phyloP scores from a whole-genome alignment of 1,140 invertebrate genomes.

The Melanaphis sacchari region DNA sequence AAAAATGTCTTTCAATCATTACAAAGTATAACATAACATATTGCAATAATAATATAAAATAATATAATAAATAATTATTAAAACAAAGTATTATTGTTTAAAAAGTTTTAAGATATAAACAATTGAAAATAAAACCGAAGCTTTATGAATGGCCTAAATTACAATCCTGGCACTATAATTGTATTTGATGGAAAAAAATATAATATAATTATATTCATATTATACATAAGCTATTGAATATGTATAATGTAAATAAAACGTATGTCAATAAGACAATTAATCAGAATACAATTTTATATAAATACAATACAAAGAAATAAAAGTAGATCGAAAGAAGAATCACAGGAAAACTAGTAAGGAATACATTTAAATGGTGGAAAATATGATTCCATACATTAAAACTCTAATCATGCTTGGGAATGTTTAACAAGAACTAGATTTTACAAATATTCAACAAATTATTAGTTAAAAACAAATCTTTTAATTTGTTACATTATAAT shows the following conservation, averaged over 20 bases:
- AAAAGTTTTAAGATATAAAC: slow-evolving; percentile 18
- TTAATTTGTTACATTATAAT: background rate
- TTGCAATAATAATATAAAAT: background rate
- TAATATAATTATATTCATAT: background rate
- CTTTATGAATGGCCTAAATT: slow-evolving; percentile 31
- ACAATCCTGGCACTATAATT: slow-evolving; percentile 29
- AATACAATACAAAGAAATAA: background rate
- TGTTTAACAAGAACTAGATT: background rate
- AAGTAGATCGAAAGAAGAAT: background rate
- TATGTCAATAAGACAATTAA: background rate
- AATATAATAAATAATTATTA: background rate
- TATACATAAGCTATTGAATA: background rate
- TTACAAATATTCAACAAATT: background rate
- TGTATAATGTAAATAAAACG: background rate
- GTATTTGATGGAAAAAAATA: slow-evolving; percentile 22
- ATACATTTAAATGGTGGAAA: background rate
- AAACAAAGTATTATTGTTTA: background rate
- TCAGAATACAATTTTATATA: background rate
- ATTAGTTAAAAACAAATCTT: background rate
- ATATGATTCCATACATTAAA: background rate
- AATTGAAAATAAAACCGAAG: background rate
- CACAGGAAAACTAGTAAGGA: background rate
- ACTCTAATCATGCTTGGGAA: slow-evolving; percentile 17
- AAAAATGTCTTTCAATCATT: background rate
- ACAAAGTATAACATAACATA: background rate